phyloP scores from a whole-genome alignment of 2,797 vertebrate genomes.

The Hypotaenidia philippensis region DNA sequence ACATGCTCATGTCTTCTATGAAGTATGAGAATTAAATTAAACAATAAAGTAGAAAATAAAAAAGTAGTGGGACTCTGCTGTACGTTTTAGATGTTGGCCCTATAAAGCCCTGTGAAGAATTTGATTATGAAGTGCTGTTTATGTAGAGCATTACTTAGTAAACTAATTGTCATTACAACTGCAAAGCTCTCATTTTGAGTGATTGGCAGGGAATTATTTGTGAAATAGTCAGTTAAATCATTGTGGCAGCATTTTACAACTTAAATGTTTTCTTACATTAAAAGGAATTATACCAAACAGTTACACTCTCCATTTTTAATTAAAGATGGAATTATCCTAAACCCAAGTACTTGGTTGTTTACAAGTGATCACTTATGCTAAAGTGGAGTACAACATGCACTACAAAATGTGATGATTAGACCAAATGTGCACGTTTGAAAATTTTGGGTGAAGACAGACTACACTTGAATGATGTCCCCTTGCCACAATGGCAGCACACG shows the following conservation, averaged over 20 bases:
- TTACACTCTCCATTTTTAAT: constrained; percentile 8
- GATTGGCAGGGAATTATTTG: constrained; percentile 19
- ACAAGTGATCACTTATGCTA: background rate
- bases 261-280: background rate
- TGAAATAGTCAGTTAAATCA: constrained; percentile 3
- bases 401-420: background rate
- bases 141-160: background rate
- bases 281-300: constrained; percentile 1
- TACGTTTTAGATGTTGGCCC: background rate
- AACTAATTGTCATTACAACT: background rate
- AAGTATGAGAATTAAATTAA: background rate
- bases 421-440: background rate
- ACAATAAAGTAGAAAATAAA: constrained; percentile 27
- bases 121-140: background rate
- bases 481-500: background rate
- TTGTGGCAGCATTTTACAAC: background rate
- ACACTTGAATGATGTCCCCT: background rate
- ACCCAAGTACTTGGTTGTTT: background rate
- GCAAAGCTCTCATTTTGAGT: background rate
- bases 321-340: constrained; percentile 23
- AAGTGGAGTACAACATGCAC: background rate
- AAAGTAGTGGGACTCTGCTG: background rate
- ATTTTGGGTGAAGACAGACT: background rate
- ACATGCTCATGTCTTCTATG: background rate
- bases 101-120: background rate